Base-by-base conservation (phyloP, 2,113 vertebrate genomes). In the Calyptommatus sinebrachiatus region DNA sequence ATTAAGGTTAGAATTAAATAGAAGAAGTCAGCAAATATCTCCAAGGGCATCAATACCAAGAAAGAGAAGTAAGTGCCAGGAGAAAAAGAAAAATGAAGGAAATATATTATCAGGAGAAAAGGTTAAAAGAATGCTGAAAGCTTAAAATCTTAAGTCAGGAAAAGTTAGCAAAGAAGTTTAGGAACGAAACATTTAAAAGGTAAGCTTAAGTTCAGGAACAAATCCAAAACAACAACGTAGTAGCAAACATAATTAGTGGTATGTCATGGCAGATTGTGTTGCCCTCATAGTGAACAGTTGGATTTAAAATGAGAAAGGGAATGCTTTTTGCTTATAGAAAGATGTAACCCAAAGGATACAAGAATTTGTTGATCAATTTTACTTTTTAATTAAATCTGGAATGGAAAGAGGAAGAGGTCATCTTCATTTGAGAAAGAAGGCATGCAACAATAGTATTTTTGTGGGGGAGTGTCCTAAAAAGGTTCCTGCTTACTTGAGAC, bases 1-100 rank as follows among this genome's bases (percentile, higher is more conserved):
- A 90, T 88, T 86, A 83, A 86, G 87, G 86, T 88, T 84, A 87
- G 88, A 90, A 86, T 88, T 84, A 88, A 91, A 89, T 87, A 5
- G 73, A 82, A 85, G 45, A 70, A 84, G 77, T 90, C 88, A 82
- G 86, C 77, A 90, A 88, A 83, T 89, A 83, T 88, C 85, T 88
- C 88, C 83, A 89, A 87, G 85, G 86, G 67, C 76, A 83, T 80
- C 67, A 82, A 46, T 76, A 80, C 69, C 48, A 85, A 77, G 80
- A 63, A 87, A 75, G 69, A 88, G 79, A 87, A 83, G 60, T 53
- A 86, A 18, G 7, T 74, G 31, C 22, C 83, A 29, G 24, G 29
- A 80, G 76, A 85, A 72, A 53, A 72, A 53, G n/a, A 88, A 8
- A 78, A 24, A 28, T 18, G 35, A 21, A 20, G 26, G 41, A 41